Conservation (phyloP, 2,113 vertebrate species). For the Neodontobutis hainanensis region DNA sequence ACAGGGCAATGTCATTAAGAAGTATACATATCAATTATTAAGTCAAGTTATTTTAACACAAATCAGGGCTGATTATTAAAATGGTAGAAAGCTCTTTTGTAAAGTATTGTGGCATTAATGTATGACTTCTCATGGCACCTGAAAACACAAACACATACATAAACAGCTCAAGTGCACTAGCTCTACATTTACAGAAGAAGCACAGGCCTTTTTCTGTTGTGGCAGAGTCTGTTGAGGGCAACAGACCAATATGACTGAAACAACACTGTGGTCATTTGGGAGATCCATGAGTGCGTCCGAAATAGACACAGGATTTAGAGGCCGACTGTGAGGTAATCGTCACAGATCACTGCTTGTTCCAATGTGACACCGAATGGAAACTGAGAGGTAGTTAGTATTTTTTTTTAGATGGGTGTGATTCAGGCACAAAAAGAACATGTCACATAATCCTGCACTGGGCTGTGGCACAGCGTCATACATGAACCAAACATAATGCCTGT, state of each 20-base stretch:
- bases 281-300: conserved; percentile 12
- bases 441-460: neutral
- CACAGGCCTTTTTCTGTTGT: neutral
- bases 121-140: too few relatives aligned
- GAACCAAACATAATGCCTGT: neutral
- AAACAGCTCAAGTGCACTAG: too few relatives aligned
- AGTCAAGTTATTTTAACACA: too few relatives aligned
- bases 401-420: neutral
- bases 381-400: neutral
- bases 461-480: neutral
- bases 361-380: too few relatives aligned
- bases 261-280: conserved; percentile 7
- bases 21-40: too few relatives aligned
- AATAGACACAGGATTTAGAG: conserved; percentile 36
- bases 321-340: too few relatives aligned
- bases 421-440: neutral
- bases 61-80: too few relatives aligned
- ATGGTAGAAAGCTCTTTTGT: too few relatives aligned
- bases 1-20: too few relatives aligned
- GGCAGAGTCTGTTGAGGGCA: conserved; percentile 5
- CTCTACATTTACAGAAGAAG: neutral
- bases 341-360: too few relatives aligned
- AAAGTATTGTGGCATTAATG: too few relatives aligned
- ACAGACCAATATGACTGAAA: conserved; percentile 3
- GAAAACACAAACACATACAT: too few relatives aligned